Evolutionary conservation across 92 coral and sea anemone species (phyloP).

Genomic region (Zoanthus solanderi): DNA sequence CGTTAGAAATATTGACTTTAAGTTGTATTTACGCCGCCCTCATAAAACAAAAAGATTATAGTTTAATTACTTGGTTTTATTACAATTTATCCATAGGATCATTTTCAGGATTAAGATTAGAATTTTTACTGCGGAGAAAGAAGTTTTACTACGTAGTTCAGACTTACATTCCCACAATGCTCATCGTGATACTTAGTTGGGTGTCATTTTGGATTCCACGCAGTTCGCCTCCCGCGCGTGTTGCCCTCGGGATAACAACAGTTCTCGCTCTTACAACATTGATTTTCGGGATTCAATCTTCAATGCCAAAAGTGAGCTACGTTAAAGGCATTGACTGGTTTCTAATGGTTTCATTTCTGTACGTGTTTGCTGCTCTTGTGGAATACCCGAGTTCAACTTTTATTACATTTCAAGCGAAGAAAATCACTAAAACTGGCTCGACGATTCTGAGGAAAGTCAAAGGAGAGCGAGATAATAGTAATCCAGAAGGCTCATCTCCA

Average conservation of each 20-base stretch:
- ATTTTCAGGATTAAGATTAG: conserved; percentile 67
- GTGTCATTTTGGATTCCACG: conserved; percentile 99
- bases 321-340: conserved; percentile 98
- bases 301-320: conserved; percentile 96
- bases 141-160: conserved; percentile 89
- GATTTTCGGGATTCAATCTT: conserved; percentile 90
- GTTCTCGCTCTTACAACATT: conserved; percentile 96
- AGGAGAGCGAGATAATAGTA: conserved; percentile 65
- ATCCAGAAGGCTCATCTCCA: conserved; percentile 44
- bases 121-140: conserved; percentile 76
- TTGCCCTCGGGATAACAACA: conserved; percentile 97
- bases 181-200: conserved; percentile 85
- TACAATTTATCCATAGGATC: conserved; percentile 54
- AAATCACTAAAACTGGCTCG: conserved; percentile 80
- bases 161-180: conserved; percentile 89
- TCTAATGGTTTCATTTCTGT: conserved; percentile 85
- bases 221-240: conserved; percentile 98
- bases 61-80: too few relatives aligned
- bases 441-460: conserved; percentile 79
- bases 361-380: conserved; percentile 91
- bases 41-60: too few relatives aligned
- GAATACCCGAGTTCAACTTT: conserved; percentile 96
- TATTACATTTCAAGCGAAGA: conserved; percentile 87
- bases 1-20: too few relatives aligned
- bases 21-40: too few relatives aligned